These are phyloP conservation scores for Mico argentatus DNA, from an alignment of 2,797 vertebrate species.

Conservation along the genomic window DNA sequence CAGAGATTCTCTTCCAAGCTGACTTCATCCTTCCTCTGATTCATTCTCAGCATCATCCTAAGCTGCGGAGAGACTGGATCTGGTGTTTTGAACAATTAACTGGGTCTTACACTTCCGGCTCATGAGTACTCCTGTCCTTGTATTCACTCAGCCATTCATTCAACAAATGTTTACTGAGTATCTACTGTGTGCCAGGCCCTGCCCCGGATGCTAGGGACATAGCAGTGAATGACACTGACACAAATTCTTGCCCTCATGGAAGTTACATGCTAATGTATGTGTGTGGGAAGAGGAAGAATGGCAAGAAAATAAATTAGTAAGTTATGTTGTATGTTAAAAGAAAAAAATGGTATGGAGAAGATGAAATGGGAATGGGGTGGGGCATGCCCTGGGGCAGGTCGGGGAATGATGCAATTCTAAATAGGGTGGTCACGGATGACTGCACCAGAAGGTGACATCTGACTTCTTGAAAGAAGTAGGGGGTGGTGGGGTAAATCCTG, in stretches of 20 bases:
- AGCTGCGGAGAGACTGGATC: background rate
- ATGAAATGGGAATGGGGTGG: background rate
- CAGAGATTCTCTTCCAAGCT: background rate
- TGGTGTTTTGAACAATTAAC: background rate
- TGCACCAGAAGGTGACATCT: background rate
- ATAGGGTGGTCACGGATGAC: background rate
- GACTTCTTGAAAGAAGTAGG: background rate
- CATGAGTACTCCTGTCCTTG: background rate
- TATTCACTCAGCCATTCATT: background rate
- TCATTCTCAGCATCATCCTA: background rate
- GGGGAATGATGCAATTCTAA: background rate
- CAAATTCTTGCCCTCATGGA: background rate
- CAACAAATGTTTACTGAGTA: background rate
- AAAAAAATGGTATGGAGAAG: too few relatives aligned
- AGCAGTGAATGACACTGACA: background rate
- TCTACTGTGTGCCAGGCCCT: background rate
- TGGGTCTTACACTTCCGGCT: background rate
- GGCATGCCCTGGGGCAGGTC: rapidly evolving
- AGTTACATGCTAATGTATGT: background rate
- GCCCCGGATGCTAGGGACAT: background rate
- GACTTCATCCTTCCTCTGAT: constrained; percentile 52
- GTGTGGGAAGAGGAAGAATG: rapidly evolving
- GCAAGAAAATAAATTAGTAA: background rate
- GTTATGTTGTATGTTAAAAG: background rate
- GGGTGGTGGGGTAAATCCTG: too few relatives aligned